Base-by-base conservation (phyloP, 2,797 vertebrate species). In the Poeciliopsis presidionis region DNA sequence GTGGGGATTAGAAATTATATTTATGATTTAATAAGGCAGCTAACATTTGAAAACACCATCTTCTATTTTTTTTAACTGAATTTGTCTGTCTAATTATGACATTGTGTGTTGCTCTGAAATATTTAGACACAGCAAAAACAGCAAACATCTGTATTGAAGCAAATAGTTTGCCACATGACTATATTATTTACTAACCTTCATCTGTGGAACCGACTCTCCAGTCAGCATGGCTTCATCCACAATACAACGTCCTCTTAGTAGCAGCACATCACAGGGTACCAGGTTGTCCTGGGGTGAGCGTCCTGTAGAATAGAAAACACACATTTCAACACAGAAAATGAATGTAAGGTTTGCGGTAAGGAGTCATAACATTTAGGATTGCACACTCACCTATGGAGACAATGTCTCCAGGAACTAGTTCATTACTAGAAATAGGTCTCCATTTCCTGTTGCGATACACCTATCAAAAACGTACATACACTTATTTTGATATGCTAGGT, bases 161-260 rank as follows among this genome's bases (percentile, higher is more conserved):
- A 46, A 45, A 46, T 28, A 70, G 41, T 16, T 41, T 45, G n/a
- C 25, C 43, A 45, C 12, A 16, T 70, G 11, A 61, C 5, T 20
- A n/a, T 46, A 18, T 61, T 6, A 28, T 39, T 78, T 76, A 78
- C 86, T 77, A 74, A 99, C 98, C 97, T 99, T 99, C 98, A 99
- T 99, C 90, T 99, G 98, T 0, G 98, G 98, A 49, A 99, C 97
- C 0, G 98, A 99, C 86, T 99, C 98, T 63, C 98, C 98, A 0
- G 98, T 99, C 82, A 99, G 95, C 98, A 99, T 99, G 0, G 98
- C 98, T 90, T 99, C 98, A 0, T 99, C 98, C 67, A 99, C 97
- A 1, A 99, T 98, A 80, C 98, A 99, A 70, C 97, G 96, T 1
- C 98, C 98, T 0, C 98, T 94, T 1, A 99, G 94, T n/a, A 99